Conservation (phyloP, 2,888 invertebrate species). For the Cancer borealis region DNA sequence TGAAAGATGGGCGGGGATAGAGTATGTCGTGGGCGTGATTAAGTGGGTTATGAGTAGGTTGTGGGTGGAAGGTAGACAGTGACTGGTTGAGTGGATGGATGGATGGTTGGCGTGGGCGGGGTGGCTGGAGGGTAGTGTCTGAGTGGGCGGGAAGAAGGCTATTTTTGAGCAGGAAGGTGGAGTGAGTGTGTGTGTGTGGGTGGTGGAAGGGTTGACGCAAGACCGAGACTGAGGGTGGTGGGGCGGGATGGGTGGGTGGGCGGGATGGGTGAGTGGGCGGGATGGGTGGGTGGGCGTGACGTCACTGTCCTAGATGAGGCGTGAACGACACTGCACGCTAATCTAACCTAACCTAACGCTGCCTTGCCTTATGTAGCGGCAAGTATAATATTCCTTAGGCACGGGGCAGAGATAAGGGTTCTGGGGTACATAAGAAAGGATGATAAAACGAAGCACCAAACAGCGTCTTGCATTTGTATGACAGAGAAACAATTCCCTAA, state of each 20-base stretch:
- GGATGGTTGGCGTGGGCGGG: background rate
- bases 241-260: background rate
- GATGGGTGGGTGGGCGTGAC: background rate
- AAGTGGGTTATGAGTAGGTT: background rate
- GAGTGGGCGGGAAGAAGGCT: background rate
- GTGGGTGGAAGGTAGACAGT: background rate
- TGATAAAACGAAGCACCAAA: background rate
- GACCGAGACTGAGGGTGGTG: background rate
- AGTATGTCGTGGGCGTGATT: background rate
- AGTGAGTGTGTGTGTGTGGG: background rate
- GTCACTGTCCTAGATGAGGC: background rate
- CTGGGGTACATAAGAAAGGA: background rate
- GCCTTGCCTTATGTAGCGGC: background rate
- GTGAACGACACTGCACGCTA: background rate
- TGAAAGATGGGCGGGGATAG: background rate
- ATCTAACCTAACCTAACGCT: background rate
- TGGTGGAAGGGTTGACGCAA: background rate
- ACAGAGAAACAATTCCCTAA: background rate
- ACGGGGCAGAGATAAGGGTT: background rate
- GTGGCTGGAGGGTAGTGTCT: background rate
- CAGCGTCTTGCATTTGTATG: background rate
- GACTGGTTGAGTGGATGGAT: background rate
- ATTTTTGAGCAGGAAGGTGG: background rate
- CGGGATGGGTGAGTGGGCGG: background rate
- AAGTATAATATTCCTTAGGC: background rate